Percentiles rank a stretch among this genome's conserved stretches.
These are phyloP conservation scores for Odontothrips loti DNA, from an alignment of 2,888 invertebrate species.

Conservation along the genomic window DNA sequence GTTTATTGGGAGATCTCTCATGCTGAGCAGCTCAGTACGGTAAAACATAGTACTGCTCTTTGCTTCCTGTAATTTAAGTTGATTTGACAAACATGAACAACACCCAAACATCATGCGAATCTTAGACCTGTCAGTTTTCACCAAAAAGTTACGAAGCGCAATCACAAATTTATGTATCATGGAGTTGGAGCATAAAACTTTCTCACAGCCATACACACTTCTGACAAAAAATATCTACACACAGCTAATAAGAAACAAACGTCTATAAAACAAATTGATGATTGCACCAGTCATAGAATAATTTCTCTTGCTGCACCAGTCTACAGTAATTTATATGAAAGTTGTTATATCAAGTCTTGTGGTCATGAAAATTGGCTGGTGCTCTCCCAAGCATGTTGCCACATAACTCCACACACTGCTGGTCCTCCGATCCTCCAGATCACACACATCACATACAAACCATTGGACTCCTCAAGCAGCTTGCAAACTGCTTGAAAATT, in stretches of 20 bases:
- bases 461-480: constrained; percentile 22
- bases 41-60: not conserved
- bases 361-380: constrained; percentile 16
- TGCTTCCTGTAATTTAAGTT: constrained; percentile 7
- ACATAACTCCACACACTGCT: constrained; percentile 7
- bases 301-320: constrained; percentile 1
- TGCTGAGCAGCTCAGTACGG: constrained; percentile 18
- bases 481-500: constrained; percentile 11
- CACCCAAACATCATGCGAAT: not conserved
- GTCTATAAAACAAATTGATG: constrained; percentile 14
- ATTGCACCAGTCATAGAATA: constrained; percentile 20
- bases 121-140: not conserved
- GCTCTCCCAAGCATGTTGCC: not conserved
- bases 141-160: not conserved
- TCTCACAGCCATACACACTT: constrained; percentile 24
- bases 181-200: constrained; percentile 16
- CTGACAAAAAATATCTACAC: constrained; percentile 18
- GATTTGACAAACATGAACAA: constrained; percentile 3
- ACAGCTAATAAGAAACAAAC: constrained; percentile 17
- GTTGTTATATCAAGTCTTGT: constrained; percentile 10
- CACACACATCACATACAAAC: constrained; percentile 26
- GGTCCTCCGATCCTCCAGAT: constrained; percentile 18
- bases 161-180: constrained; percentile 3
- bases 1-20: constrained; percentile 16
- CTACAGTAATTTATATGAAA: not conserved